These are phyloP conservation scores for Troides oblongomaculatus DNA, from an alignment of 2,888 invertebrate species.

Conservation along the genomic window DNA sequence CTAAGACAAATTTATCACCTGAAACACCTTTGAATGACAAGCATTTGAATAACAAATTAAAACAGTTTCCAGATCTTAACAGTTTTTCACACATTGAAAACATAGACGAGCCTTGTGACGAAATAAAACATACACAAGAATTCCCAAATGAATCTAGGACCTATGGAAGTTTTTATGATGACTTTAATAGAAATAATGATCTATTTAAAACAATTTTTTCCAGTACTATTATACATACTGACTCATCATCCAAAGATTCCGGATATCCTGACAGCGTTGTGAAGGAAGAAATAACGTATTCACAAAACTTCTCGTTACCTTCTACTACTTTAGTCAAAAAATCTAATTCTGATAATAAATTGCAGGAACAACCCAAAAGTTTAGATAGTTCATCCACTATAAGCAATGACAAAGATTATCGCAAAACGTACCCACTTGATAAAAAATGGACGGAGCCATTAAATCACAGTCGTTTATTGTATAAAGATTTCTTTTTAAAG, in stretches of 20 bases:
- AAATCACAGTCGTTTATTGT: conserved; percentile 70
- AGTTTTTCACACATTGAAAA: conserved; percentile 40
- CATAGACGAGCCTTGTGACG: conserved; percentile 36
- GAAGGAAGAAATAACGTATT: conserved; percentile 58
- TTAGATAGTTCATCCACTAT: conserved; percentile 56
- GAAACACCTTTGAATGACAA: conserved; percentile 52
- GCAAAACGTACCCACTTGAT: conserved; percentile 48
- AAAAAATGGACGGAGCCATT: conserved; percentile 62
- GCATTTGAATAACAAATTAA: conserved; percentile 32
- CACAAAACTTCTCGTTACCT: conserved; percentile 60
- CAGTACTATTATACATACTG: conserved; percentile 59
- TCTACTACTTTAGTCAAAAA: conserved; percentile 51
- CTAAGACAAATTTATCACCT: conserved; percentile 56
- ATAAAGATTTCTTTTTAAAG: conserved; percentile 71
- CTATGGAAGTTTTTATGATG: conserved; percentile 65
- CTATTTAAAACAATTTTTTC: conserved; percentile 53
- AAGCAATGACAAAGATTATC: conserved; percentile 53
- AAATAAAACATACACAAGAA: conserved; percentile 40
- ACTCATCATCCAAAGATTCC: conserved; percentile 71
- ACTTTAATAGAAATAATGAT: conserved; percentile 52
- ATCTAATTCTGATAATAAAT: conserved; percentile 46
- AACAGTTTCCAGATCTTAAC: conserved; percentile 34
- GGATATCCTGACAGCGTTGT: conserved; percentile 66
- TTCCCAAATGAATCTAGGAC: conserved; percentile 54
- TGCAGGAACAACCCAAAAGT: conserved; percentile 61